A percentile compares a stretch with the other conserved stretches of the same genome.
phyloP scores from a whole-genome alignment of 2,113 vertebrate species.

The Microtus oregoni region DNA sequence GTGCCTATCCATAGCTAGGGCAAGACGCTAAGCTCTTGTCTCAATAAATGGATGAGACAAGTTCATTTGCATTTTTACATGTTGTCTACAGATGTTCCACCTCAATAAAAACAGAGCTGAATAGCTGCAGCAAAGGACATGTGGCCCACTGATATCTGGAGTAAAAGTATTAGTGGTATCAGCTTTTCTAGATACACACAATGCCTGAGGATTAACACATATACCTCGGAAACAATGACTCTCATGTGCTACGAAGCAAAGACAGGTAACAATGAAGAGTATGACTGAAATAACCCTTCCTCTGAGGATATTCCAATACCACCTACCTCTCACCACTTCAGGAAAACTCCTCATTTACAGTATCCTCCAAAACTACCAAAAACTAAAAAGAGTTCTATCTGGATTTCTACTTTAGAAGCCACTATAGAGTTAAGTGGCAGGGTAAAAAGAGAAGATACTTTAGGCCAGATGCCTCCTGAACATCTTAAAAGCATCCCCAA shows the following conservation, averaged over 20 bases:
- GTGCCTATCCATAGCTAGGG: background rate
- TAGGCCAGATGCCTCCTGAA: background rate
- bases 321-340: background rate
- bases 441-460: slow-evolving; percentile 27
- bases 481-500: slow-evolving; percentile 41
- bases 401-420: background rate
- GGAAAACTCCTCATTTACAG: background rate
- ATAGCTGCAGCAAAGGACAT: background rate
- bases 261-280: background rate
- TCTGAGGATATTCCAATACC: slow-evolving; percentile 24
- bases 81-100: background rate
- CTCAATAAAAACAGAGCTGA: background rate
- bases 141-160: background rate
- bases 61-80: background rate
- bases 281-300: background rate
- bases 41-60: background rate
- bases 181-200: background rate
- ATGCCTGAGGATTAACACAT: slow-evolving; percentile 15
- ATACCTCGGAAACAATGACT: background rate
- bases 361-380: slow-evolving; percentile 7
- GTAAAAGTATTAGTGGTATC: background rate
- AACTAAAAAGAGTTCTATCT: slow-evolving; percentile 17
- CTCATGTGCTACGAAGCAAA: background rate
- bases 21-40: background rate
- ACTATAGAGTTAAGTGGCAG: background rate